These are phyloP conservation scores for Drosophila colorata DNA, from an alignment of 2,888 invertebrate genomes.

Conservation along the genomic window DNA sequence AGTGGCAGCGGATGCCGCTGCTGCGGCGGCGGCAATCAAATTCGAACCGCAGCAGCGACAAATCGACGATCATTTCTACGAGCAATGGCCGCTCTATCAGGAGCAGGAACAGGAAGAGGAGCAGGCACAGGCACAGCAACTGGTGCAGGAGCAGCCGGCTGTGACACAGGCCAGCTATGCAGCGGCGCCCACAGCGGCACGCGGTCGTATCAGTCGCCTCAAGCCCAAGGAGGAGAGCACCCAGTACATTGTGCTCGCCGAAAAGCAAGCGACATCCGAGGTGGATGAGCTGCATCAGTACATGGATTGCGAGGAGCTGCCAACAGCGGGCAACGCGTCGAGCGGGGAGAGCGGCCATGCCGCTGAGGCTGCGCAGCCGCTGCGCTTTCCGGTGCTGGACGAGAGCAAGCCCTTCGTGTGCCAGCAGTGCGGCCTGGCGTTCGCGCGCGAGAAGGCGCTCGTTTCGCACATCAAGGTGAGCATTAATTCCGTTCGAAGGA, in stretches of 20 bases:
- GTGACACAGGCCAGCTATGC: slow-evolving; percentile 41
- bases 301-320: slow-evolving; percentile 51
- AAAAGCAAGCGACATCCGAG: slow-evolving; percentile 29
- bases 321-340: slow-evolving; percentile 24
- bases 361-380: slow-evolving; percentile 18
- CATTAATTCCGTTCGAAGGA: not conserved
- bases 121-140: slow-evolving; percentile 10
- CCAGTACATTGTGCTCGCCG: slow-evolving; percentile 76
- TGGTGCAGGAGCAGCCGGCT: slow-evolving; percentile 32
- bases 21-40: slow-evolving; percentile 48
- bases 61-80: slow-evolving; percentile 82
- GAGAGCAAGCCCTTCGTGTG: slow-evolving; percentile 93
- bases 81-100: slow-evolving; percentile 76
- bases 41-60: slow-evolving; percentile 61
- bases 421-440: slow-evolving; percentile 90
- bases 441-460: slow-evolving; percentile 93
- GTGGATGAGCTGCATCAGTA: slow-evolving; percentile 41
- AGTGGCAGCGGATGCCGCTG: slow-evolving; percentile 85
- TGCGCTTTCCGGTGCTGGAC: slow-evolving; percentile 88
- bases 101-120: slow-evolving; percentile 44
- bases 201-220: slow-evolving; percentile 80
- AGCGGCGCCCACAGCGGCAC: slow-evolving; percentile 42
- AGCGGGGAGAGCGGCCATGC: slow-evolving; percentile 7
- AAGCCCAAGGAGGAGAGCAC: slow-evolving; percentile 81
- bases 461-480: slow-evolving; percentile 90